These are phyloP conservation scores for Anarsia innoxiella DNA, from an alignment of 2,888 invertebrate genomes.

Conservation along the genomic window DNA sequence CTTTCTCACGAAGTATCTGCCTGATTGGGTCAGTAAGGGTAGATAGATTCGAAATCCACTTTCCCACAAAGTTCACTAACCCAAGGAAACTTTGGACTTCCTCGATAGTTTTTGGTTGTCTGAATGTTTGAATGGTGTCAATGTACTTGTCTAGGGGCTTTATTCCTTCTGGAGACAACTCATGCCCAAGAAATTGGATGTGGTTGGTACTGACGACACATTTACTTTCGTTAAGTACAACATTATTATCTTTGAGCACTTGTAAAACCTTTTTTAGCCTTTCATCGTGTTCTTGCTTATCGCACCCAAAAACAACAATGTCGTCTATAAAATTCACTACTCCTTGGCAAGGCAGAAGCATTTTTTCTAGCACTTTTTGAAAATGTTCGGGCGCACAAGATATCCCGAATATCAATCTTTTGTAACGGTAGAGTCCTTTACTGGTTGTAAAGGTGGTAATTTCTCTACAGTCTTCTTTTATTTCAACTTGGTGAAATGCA, in stretches of 20 bases:
- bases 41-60: conserved; percentile 9
- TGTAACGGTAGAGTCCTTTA: conserved; percentile 27
- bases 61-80: too few species aligned
- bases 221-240: conserved; percentile 19
- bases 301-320: conserved; percentile 21
- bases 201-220: conserved; percentile 11
- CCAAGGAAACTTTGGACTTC: conserved; percentile 11
- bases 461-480: conserved; percentile 12
- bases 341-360: conserved; percentile 21
- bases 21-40: conserved; percentile 22
- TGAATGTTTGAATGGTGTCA: background rate
- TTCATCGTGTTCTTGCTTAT: conserved; percentile 17
- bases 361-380: conserved; percentile 26
- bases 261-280: conserved; percentile 17
- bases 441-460: conserved; percentile 21
- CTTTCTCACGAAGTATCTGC: conserved; percentile 15
- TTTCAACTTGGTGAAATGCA: conserved; percentile 20
- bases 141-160: conserved; percentile 23
- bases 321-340: too few species aligned
- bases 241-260: conserved; percentile 18
- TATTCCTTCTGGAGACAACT: conserved; percentile 16
- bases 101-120: background rate
- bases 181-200: conserved; percentile 20
- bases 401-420: conserved; percentile 34
- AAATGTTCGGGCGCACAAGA: conserved; percentile 32